Evolutionary conservation across 2,888 invertebrate species (phyloP).

Genomic region (Carterocephalus palaemon): DNA sequence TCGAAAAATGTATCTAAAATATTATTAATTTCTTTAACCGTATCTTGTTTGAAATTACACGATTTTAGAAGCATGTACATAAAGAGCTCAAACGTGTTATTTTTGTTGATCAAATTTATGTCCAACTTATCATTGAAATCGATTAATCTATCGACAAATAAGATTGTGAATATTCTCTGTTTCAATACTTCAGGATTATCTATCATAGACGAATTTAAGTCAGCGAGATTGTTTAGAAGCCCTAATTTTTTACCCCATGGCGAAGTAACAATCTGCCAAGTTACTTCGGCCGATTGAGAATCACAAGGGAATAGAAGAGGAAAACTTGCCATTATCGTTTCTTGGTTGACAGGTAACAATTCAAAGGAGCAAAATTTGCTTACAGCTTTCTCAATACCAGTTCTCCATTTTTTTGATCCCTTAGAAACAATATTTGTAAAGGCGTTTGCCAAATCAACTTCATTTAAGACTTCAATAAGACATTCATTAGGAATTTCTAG

Average conservation of each 20-base stretch:
- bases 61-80: slow-evolving; percentile 67
- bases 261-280: slow-evolving; percentile 57
- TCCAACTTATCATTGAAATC: slow-evolving; percentile 52
- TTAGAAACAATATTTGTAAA: slow-evolving; percentile 76
- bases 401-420: slow-evolving; percentile 56
- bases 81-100: slow-evolving; percentile 53
- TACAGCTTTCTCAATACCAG: slow-evolving; percentile 60
- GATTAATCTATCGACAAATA: slow-evolving; percentile 49
- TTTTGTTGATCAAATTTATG: slow-evolving; percentile 48
- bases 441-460: slow-evolving; percentile 61
- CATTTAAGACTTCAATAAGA: slow-evolving; percentile 63
- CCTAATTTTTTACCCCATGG: slow-evolving; percentile 59
- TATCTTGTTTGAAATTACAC: slow-evolving; percentile 55
- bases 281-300: slow-evolving; percentile 44
- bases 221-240: slow-evolving; percentile 40
- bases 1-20: slow-evolving; percentile 65
- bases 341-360: slow-evolving; percentile 71
- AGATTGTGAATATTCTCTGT: slow-evolving; percentile 49
- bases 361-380: slow-evolving; percentile 66
- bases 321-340: slow-evolving; percentile 78
- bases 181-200: slow-evolving; percentile 46
- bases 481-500: slow-evolving; percentile 63
- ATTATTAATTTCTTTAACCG: slow-evolving; percentile 54
- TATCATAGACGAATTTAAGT: slow-evolving; percentile 39
- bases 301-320: slow-evolving; percentile 81